Base-by-base conservation (phyloP, 2,113 vertebrate species). In the Suricata suricatta region DNA sequence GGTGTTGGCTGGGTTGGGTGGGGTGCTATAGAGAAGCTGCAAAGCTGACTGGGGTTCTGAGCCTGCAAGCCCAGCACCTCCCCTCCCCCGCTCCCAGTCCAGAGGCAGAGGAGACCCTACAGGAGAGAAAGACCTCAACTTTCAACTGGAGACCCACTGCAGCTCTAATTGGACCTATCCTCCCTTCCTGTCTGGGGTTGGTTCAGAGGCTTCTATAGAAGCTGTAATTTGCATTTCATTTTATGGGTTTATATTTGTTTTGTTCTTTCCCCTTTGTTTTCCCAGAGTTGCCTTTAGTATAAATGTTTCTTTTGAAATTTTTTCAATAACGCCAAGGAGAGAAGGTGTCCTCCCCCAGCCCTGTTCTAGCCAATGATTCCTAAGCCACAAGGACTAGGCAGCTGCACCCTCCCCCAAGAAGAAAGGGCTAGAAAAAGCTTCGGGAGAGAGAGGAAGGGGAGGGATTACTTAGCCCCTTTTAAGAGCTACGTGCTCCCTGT, bases 181-280 rank as follows among this genome's bases (percentile, higher is more conserved):
- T 98, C 74, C 92, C 89, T 66, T 41, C 41, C 41, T 41, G 41
- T 41, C 41, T 4, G 23, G 31, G 21, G 64, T 12, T 15, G n/a
- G 23, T 96, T 97, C 93, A 77, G 76, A 90, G n/a, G n/a, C 60
- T 86, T 89, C 88, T 38, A 17, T 3, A 29, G 69, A 57, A 95
- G 52, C 88, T 90, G 88, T 69, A 88, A 96, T 94, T 54, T 94
- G 87, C 80, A 81, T 94, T 96, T 95, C 87, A 85, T 90, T 97
- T 84, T 66, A 87, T 41, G 87, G 90, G 66, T 97, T 89, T 96
- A 88, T 96, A 94, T 90, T 96, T 88, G 83, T 83, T 95, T 96
- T 97, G 90, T 96, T 97, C 90, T 69, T 38, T 72, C 90, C 74
- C 64, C 50, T 97, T 98, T 97, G 96, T 98, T 97, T 94, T 52